Percentiles rank a stretch among this genome's conserved stretches.
Evolutionary conservation across 2,797 vertebrate genomes (phyloP).

Genomic region (Bucorvus abyssinicus): DNA sequence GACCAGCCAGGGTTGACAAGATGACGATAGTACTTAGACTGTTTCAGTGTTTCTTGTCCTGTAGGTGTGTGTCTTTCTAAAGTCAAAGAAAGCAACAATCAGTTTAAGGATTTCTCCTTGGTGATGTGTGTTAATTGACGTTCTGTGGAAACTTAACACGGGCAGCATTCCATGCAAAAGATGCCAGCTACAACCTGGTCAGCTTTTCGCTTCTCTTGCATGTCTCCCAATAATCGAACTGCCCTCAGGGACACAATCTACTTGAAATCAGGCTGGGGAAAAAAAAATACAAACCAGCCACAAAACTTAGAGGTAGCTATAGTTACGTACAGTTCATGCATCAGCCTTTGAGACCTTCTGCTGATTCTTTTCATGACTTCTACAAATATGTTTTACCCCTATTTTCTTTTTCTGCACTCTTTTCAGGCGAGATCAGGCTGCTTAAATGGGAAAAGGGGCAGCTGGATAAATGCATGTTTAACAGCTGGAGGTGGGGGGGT

Average conservation of each 20-base stretch:
- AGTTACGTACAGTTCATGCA: background rate
- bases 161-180: background rate
- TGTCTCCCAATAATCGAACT: background rate
- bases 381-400: background rate
- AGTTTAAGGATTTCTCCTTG: background rate
- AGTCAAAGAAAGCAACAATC: background rate
- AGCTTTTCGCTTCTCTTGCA: background rate
- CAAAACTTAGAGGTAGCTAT: background rate
- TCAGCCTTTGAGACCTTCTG: background rate
- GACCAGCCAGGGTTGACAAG: background rate
- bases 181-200: background rate
- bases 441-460: background rate
- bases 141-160: background rate
- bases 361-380: background rate
- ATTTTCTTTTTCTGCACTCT: background rate
- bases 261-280: background rate
- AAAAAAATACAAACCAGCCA: background rate
- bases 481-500: accelerated
- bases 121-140: background rate
- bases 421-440: background rate
- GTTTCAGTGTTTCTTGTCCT: background rate
- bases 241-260: background rate
- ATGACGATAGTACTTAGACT: background rate
- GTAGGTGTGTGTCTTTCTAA: background rate
- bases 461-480: background rate